Evolutionary conservation across 2,888 invertebrate species (phyloP), one percentile per base, ranked within the genome.

Genomic region (Idaea straminata): DNA sequence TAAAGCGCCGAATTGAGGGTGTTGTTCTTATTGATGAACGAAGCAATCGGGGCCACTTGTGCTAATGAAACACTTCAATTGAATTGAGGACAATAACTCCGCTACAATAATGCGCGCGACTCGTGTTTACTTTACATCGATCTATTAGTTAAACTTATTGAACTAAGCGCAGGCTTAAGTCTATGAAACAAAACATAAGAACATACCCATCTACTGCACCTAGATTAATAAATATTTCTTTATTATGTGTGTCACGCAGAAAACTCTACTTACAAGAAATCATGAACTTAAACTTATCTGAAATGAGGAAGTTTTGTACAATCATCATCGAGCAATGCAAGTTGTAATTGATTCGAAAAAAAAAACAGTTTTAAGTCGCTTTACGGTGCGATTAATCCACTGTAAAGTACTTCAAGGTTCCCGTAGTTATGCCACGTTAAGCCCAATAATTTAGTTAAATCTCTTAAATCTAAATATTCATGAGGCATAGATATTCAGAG

Each of bases 1-100:
- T 47, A 47, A n/a, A 5, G 47, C 47, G 13, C 13, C 47, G 47
- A 47, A 47, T 47, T 47, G 47, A 47, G 47, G 47, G 47, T 47
- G 47, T 47, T 47, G 47, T 47, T 47, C 47, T 47, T 47, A 47
- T 80, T 85, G 84, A 88, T 84, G 85, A 89, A 89, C 91, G 87
- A 88, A 89, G 90, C 92, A 92, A 92, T 92, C 92, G 91, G 85
- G 88, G 87, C 92, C 92, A 92, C 92, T 92, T 92, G 92, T 88
- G 86, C 91, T 92, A 92, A 92, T 92, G 89, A 92, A 92, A 91
- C 91, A 89, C 86, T 90, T 89, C 88, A 91, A 92, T 91, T 92
- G 92, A 89, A 92, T 92, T 92, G 91, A 91, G 91, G 88, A 89
- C 92, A 88, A 89, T 91, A 88, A 90, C 91, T 91, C 88, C 87